Base-by-base conservation (phyloP, 2,113 vertebrate species). In the Brachyistius frenatus region DNA sequence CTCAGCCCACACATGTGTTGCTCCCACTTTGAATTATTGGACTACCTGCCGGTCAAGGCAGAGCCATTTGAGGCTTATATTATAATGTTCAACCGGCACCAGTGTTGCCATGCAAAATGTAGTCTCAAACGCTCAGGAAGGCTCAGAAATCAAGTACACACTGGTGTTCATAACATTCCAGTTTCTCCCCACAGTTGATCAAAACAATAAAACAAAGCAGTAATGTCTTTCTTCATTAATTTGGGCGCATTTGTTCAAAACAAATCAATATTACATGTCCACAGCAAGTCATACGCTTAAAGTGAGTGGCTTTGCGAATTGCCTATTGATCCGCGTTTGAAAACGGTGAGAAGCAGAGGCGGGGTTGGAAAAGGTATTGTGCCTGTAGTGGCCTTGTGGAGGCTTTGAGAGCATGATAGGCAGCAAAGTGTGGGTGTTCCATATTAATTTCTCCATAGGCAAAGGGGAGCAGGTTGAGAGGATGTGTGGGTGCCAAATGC, bases 181-280 rank as follows among this genome's bases (percentile, higher is more conserved):
- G 16, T 47, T 16, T 44, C 8, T 5, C 62, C 44, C 4, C 39
- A 37, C 1, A 2, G 69, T 53, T 65, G 64, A 60, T 41, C 70
- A 61, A 76, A 83, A 66, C 58, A 70, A 31, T 46, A 44, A 70
- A 75, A 46, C 56, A 74, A 79, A 70, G 54, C 78, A 23, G 37
- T 66, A 81, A 75, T 89, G 53, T 67, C 50, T 65, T 68, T 58
- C 72, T 83, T 86, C 81, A 90, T 92, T 91, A 91, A 92, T 91
- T 88, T 86, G 64, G 83, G 65, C 71, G 81, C 86, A 86, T 92
- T 93, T 91, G 86, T 85, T 86, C 88, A 87, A 86, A 92, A 87
- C 84, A 90, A 88, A 91, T 93, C 90, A 77, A 93, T 92, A 89
- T 58, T 68, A 86, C 91, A 92, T 89, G 89, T 89, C 87, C 90